Percentiles rank a stretch among this genome's conserved stretches.
Conservation (phyloP, 2,113 vertebrate species). For the Eonycteris spelaea region DNA sequence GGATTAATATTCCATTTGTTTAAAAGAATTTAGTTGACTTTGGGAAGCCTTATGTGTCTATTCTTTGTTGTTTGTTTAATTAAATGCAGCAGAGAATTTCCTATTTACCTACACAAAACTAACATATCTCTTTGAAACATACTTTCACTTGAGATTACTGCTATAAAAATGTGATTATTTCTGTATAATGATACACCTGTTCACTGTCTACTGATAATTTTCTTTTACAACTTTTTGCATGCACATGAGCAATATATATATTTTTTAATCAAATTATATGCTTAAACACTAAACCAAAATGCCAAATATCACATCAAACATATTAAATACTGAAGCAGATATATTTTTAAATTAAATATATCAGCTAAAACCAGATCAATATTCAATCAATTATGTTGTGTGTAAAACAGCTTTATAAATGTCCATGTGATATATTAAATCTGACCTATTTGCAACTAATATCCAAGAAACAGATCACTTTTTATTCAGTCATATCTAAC, state of each 20-base stretch:
- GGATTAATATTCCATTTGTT: conserved; percentile 10
- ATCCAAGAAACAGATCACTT: not conserved
- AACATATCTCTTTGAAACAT: conserved; percentile 24
- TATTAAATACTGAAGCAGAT: conserved; percentile 37
- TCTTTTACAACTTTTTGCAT: conserved; percentile 37
- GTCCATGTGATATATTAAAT: conserved; percentile 46
- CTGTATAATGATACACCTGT: conserved; percentile 27
- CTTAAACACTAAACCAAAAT: conserved; percentile 39
- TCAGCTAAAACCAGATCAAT: conserved; percentile 24
- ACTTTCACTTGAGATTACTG: conserved; percentile 47
- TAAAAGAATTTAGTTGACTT: not conserved
- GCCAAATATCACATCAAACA: conserved; percentile 21
- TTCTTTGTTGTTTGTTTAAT: conserved; percentile 48
- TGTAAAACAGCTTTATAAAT: conserved; percentile 24
- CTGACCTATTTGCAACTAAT: conserved; percentile 15
- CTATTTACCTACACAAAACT: conserved; percentile 48
- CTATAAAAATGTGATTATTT: conserved; percentile 53
- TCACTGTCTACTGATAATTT: conserved; percentile 36
- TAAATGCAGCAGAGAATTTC: conserved; percentile 22
- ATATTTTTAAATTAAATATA: conserved; percentile 54
- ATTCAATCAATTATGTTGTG: conserved; percentile 39
- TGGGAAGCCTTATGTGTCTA: not conserved
- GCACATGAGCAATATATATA: not conserved
- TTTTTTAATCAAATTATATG: conserved; percentile 44
- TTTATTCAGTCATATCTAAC: not conserved